A percentile compares a stretch with the other conserved stretches of the same genome.
Conservation (phyloP, 2,888 invertebrate genomes). For the Dryobota labecula region DNA sequence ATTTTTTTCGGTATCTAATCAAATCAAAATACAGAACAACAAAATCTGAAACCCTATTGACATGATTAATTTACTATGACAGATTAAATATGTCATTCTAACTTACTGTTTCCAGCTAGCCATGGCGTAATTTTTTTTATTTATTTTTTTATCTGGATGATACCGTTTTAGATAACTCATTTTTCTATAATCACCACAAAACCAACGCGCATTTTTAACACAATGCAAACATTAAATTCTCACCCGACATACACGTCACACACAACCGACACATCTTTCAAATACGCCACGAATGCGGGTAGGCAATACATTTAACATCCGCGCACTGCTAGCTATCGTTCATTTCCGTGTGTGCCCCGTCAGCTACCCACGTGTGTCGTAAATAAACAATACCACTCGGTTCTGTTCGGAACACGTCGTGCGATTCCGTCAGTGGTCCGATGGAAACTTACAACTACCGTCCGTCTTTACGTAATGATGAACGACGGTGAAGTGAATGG, state of each 20-base stretch:
- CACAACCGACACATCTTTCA: background rate
- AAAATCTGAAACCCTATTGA: background rate
- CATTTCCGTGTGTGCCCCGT: conserved; percentile 15
- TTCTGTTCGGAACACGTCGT: conserved; percentile 31
- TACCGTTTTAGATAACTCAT: background rate
- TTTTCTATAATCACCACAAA: background rate
- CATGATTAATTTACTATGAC: too few relatives aligned
- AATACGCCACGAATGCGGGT: conserved; percentile 17
- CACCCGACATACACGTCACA: background rate
- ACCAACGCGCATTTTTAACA: background rate
- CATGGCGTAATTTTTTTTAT: too few relatives aligned
- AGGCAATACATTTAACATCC: conserved; percentile 21
- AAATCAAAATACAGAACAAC: background rate
- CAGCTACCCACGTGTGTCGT: conserved; percentile 43
- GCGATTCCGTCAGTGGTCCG: conserved; percentile 37
- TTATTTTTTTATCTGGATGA: too few relatives aligned
- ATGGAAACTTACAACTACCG: conserved; percentile 55
- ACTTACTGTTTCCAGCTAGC: background rate
- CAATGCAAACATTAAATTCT: conserved; percentile 1
- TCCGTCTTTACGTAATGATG: conserved; percentile 50
- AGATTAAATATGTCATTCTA: background rate
- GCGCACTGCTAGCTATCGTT: conserved; percentile 19
- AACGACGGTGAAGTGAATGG: conserved; percentile 31
- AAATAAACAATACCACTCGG: conserved; percentile 53
- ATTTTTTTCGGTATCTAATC: background rate